Evolutionary conservation across 2,888 invertebrate species (phyloP).

Genomic region (Periphyllus acericola): DNA sequence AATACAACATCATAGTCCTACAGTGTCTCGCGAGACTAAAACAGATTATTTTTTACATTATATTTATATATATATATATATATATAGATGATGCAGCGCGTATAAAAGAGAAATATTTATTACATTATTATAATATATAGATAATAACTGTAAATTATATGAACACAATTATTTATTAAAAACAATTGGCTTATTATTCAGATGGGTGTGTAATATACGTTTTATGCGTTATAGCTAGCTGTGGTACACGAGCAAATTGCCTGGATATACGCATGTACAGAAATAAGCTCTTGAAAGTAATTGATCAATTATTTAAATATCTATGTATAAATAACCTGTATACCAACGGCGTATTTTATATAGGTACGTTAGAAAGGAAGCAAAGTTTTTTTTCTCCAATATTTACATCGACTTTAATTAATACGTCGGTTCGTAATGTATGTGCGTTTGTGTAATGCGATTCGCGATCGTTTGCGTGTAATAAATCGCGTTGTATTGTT

Average conservation of each 20-base stretch:
- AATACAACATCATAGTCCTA: neutral
- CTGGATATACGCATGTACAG: neutral
- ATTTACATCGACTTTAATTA: slow-evolving; percentile 8
- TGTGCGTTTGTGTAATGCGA: neutral
- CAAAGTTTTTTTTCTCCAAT: neutral
- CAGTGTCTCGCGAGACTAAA: neutral
- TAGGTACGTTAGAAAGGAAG: neutral
- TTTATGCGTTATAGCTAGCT: neutral
- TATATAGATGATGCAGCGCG: neutral
- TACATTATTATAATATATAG: neutral
- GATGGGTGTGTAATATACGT: neutral
- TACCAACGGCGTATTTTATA: neutral
- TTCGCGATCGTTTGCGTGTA: neutral
- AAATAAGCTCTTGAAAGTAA: slow-evolving; percentile 9
- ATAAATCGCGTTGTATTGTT: neutral
- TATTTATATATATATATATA: neutral
- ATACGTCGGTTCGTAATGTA: slow-evolving; percentile 1
- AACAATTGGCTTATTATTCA: slow-evolving; percentile 35
- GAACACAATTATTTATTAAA: slow-evolving; percentile 23
- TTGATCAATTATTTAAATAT: slow-evolving; percentile 48
- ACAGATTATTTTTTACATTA: neutral
- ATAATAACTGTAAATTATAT: neutral
- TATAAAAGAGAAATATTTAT: neutral
- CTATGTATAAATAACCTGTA: neutral
- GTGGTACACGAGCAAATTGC: neutral